Evolutionary conservation across 2,113 vertebrate species (phyloP).

Genomic region (Takifugu flavidus): DNA sequence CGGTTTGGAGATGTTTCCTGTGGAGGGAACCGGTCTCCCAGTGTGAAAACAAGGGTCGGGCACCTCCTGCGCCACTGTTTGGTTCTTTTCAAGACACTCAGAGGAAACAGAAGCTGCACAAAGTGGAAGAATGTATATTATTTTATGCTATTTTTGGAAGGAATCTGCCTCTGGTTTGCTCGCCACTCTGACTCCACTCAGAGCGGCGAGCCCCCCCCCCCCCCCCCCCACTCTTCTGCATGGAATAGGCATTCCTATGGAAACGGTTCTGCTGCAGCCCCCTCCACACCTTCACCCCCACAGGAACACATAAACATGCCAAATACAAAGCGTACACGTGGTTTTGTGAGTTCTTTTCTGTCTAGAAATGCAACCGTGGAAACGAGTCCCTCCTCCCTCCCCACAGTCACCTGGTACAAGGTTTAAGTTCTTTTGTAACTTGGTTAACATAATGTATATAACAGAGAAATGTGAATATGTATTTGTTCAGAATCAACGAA

Average conservation of each 20-base stretch:
- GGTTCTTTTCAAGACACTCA: conserved; percentile 22
- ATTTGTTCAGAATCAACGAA: conserved; percentile 73
- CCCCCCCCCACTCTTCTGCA: background rate
- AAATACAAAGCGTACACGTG: conserved; percentile 61
- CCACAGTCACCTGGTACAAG: conserved; percentile 68
- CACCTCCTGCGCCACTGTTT: conserved; percentile 44
- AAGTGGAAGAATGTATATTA: conserved; percentile 46
- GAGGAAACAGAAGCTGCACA: conserved; percentile 45
- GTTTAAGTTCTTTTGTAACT: conserved; percentile 54
- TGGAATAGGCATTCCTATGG: conserved; percentile 59
- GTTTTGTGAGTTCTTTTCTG: conserved; percentile 2
- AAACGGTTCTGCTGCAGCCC: conserved; percentile 25
- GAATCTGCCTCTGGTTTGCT: conserved; percentile 15
- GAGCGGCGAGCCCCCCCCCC: conserved; percentile 12
- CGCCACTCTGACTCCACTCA: conserved; percentile 9
- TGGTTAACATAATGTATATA: conserved; percentile 73
- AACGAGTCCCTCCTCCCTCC: conserved; percentile 54
- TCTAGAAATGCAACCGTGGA: conserved; percentile 55
- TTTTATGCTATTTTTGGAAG: conserved; percentile 9
- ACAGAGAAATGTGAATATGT: conserved; percentile 79
- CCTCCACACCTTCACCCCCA: conserved; percentile 37
- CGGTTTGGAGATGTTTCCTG: background rate
- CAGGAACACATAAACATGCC: conserved; percentile 46
- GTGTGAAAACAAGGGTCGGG: conserved; percentile 9
- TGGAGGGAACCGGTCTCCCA: background rate